Conservation (phyloP, 2,888 invertebrate species). For the Eristalis pertinax region DNA sequence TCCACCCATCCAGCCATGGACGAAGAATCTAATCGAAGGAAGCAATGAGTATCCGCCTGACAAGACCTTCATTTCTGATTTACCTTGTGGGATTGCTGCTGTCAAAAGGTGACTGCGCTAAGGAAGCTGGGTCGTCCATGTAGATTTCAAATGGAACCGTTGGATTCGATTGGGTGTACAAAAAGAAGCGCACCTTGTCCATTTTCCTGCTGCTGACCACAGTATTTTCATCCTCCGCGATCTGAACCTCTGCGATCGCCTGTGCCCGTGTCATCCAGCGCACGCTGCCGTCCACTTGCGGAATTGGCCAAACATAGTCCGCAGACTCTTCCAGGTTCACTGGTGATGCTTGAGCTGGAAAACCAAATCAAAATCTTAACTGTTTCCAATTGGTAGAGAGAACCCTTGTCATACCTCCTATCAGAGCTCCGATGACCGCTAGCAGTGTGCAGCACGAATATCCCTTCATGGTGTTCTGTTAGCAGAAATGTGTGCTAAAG, state of each 20-base stretch:
- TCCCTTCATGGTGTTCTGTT: constrained; percentile 6
- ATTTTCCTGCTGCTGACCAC: neutral
- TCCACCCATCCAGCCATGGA: constrained; percentile 83
- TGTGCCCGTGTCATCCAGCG: constrained; percentile 52
- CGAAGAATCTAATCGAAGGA: constrained; percentile 75
- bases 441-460: neutral
- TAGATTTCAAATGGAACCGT: constrained; percentile 13
- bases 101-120: constrained; percentile 30
- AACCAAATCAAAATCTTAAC: neutral
- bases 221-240: neutral
- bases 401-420: neutral
- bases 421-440: neutral
- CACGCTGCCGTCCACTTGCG: constrained; percentile 37
- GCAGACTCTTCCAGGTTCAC: neutral
- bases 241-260: constrained; percentile 8
- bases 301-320: constrained; percentile 52
- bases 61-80: neutral
- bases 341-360: constrained; percentile 17
- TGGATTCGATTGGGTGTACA: constrained; percentile 48
- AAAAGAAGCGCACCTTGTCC: constrained; percentile 35
- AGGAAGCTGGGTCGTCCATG: constrained; percentile 8
- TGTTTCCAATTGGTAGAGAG: neutral
- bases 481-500: neutral
- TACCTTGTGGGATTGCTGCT: constrained; percentile 33
- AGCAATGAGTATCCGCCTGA: neutral